Percentiles rank a stretch among this genome's conserved stretches.
These are phyloP conservation scores for Goniozus legneri DNA, from an alignment of 1,140 invertebrate genomes.

Conservation along the genomic window DNA sequence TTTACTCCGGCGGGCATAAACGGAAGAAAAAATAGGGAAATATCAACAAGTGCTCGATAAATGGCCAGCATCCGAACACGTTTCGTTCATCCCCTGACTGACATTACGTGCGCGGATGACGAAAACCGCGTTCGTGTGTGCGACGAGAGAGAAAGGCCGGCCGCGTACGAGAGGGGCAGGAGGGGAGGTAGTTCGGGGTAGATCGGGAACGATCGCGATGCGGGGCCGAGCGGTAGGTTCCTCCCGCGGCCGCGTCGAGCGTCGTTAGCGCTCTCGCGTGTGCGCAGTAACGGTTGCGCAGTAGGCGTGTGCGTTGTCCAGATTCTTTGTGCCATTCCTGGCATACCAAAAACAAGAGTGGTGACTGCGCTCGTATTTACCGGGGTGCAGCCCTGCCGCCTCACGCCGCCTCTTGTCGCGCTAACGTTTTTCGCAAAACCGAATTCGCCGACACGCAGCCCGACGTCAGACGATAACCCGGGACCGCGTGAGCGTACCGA, in stretches of 20 bases:
- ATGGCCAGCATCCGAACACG: no score
- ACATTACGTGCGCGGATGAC: conserved; percentile 15
- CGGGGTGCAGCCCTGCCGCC: conserved; percentile 50
- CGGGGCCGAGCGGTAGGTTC: conserved; percentile 50
- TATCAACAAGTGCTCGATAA: no score
- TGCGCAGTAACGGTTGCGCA: conserved; percentile 80
- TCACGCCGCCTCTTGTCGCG: no score
- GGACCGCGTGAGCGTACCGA: no score
- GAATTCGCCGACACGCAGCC: not conserved
- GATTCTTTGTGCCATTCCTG: conserved; percentile 93
- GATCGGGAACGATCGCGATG: conserved; percentile 23
- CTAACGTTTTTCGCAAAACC: conserved; percentile 28
- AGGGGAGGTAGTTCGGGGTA: conserved; percentile 47
- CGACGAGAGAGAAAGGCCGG: conserved; percentile 8
- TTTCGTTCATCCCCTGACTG: no score
- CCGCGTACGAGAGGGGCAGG: not conserved
- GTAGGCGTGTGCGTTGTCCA: conserved; percentile 81
- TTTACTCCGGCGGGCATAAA: no score
- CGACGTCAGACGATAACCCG: no score
- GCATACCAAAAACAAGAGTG: conserved; percentile 84
- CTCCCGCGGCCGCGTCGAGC: conserved; percentile 61
- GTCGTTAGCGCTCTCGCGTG: conserved; percentile 67
- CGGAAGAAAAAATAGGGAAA: no score
- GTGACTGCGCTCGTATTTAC: conserved; percentile 73
- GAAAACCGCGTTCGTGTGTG: conserved; percentile 6